Base-by-base conservation (phyloP, 1,140 invertebrate species). In the Phymorhynchus buccinoides region DNA sequence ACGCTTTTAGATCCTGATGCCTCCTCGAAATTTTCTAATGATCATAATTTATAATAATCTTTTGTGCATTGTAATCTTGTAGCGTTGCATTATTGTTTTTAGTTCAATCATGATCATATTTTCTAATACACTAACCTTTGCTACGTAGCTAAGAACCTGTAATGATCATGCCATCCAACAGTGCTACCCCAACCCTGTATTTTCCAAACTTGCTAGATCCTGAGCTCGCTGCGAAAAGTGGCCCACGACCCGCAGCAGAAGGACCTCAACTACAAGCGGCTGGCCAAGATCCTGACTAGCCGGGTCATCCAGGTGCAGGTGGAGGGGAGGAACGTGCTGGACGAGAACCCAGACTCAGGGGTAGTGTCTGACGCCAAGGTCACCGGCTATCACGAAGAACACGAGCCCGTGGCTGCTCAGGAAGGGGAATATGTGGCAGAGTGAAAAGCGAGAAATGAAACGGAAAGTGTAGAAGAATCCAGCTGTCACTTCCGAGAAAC, bases 281-380 rank as follows among this genome's bases (percentile, higher is more conserved):
- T 75, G 35, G 35, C 73, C 37, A 41, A 27, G 73, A 41, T 75
- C 14, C 73, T 75, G 37, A 75, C 73, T 14, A 75, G 73, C 37
- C 35, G 35, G 37, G 35, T 71, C 12, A 71, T 71, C 18, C 68
- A 37, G 7, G 35, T 71, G 30, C 68, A 9, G 6, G 18, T 3
- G 37, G 30, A 18, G 37, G 68, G 30, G 30, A 37, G 3, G 30
- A 71, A 71, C 35, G 2, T 35, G 4, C 3, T 32, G 0, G 30
- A 71, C 7, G 68, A 71, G 18, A 35, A 32, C 30, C 68, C 68
- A 32, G 30, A 71, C 14, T 35, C 30, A 37, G 68, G 68, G 3
- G 35, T 37, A 32, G 35, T 71, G 7, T 71, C 68, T 37, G 68
- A 71, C 27, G 68, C 35, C 35, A 9, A 71, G 68, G 4, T 71